A percentile compares a stretch with the other conserved stretches of the same genome.
Conservation (phyloP, 30 jellyfish, hydroid and myxozoan genomes). For the Hydra vulgaris region DNA sequence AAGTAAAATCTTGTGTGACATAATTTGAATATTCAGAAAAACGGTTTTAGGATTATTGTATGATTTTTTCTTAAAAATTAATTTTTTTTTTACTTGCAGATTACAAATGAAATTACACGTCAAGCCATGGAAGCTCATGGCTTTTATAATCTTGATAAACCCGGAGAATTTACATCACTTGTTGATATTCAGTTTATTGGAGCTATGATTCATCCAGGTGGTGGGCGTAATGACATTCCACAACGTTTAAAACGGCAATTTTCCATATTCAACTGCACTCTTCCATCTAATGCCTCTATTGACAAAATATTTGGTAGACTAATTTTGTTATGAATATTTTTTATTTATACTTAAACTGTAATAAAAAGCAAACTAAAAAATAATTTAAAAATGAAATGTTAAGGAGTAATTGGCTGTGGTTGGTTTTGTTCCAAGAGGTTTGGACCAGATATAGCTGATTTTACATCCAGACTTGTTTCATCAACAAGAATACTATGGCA, state of each 20-base stretch:
- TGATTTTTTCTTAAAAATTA: too few relatives aligned
- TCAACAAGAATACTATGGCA: slow-evolving; percentile 86
- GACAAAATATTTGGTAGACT: slow-evolving; percentile 79
- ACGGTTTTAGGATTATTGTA: too few relatives aligned
- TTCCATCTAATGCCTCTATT: slow-evolving; percentile 78
- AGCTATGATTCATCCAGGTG: slow-evolving; percentile 98
- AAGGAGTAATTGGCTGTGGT: slow-evolving; percentile 91
- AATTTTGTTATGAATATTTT: not conserved
- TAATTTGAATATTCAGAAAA: too few relatives aligned
- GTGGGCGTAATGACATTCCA: slow-evolving; percentile 90
- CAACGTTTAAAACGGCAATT: slow-evolving; percentile 76
- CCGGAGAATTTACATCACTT: slow-evolving; percentile 86
- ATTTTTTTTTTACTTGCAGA: slow-evolving; percentile 30
- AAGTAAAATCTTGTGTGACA: too few relatives aligned
- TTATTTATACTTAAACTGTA: not conserved
- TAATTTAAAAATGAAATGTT: too few relatives aligned
- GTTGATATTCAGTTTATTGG: slow-evolving; percentile 86
- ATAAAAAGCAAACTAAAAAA: too few relatives aligned
- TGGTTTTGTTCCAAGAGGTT: slow-evolving; percentile 68
- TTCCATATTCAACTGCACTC: slow-evolving; percentile 83
- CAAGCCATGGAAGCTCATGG: slow-evolving; percentile 90
- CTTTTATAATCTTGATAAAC: slow-evolving; percentile 77
- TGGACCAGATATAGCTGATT: slow-evolving; percentile 38
- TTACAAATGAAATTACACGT: slow-evolving; percentile 79
- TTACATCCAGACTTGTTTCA: slow-evolving; percentile 48